phyloP scores from a whole-genome alignment of 2,113 vertebrate species.

The Megaceryle maxima region DNA sequence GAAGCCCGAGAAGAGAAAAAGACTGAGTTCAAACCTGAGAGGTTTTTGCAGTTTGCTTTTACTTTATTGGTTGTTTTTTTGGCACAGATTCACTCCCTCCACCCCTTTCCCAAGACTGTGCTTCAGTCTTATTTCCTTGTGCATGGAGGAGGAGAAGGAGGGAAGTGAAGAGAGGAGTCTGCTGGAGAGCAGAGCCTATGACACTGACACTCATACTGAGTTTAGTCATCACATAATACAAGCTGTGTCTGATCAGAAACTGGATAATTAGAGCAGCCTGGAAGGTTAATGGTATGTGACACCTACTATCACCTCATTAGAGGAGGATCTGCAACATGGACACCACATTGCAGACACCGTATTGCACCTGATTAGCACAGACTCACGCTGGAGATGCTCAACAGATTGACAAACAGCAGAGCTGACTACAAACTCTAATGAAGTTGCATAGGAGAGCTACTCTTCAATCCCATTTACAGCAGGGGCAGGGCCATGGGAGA shows the following conservation, averaged over 20 bases:
- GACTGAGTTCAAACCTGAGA: background rate
- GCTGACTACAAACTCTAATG: background rate
- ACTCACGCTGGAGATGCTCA: background rate
- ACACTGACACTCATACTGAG: background rate
- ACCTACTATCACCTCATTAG: constrained; percentile 42
- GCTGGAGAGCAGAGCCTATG: background rate
- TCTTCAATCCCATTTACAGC: background rate
- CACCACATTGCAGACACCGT: background rate
- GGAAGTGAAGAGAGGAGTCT: background rate
- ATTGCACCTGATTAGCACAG: background rate
- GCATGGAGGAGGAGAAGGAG: background rate
- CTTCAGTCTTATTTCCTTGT: background rate
- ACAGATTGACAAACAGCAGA: background rate
- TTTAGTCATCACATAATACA: background rate
- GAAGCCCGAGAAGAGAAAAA: background rate
- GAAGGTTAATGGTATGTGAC: constrained; percentile 32
- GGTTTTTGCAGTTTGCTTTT: background rate
- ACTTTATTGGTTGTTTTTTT: background rate
- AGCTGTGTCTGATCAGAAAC: constrained; percentile 24
- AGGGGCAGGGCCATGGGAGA: background rate
- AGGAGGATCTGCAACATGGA: background rate
- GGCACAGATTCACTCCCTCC: background rate
- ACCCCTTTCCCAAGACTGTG: background rate
- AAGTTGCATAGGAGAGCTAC: background rate
- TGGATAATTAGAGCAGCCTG: constrained; percentile 31